phyloP scores from a whole-genome alignment of 2,113 vertebrate species.

The Epinephelus fuscoguttatus region DNA sequence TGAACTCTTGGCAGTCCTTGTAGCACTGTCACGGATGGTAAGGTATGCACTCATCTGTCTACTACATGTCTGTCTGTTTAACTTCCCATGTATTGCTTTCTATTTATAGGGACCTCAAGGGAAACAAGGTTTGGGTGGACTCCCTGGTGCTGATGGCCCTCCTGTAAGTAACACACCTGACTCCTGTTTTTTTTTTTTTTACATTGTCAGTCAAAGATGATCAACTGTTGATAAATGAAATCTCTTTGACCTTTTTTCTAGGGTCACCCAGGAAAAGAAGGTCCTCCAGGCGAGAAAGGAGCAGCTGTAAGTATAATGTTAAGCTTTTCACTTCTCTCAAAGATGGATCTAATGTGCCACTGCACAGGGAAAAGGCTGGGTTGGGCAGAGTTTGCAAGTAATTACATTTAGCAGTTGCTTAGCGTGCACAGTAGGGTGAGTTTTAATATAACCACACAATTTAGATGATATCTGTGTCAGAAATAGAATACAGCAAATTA shows the following conservation, averaged over 20 bases:
- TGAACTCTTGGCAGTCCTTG: constrained; percentile 4
- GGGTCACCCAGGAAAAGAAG: constrained; percentile 99
- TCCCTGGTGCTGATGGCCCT: constrained; percentile 94
- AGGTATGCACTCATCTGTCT: neutral
- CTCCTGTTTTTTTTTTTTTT: constrained; percentile 8
- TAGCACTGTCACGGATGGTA: neutral
- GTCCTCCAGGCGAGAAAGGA: constrained; percentile 95
- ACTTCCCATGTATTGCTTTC: constrained; percentile 33
- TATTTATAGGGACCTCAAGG: constrained; percentile 92
- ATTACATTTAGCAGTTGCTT: neutral
- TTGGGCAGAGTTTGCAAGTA: neutral
- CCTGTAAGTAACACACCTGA: constrained; percentile 87
- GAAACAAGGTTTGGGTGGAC: constrained; percentile 92
- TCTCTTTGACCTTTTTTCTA: constrained; percentile 66
- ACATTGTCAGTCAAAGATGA: neutral
- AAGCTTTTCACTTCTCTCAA: constrained; percentile 1
- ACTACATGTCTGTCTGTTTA: constrained; percentile 9
- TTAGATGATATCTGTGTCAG: constrained; percentile 20
- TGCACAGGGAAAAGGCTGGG: neutral
- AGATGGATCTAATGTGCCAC: constrained; percentile 22
- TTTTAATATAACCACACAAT: constrained; percentile 20
- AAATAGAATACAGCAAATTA: constrained; percentile 9
- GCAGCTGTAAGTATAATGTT: constrained; percentile 86
- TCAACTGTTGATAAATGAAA: constrained; percentile 2
- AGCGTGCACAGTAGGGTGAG: neutral